Evolutionary conservation across 2,113 vertebrate genomes (phyloP), one percentile per base, ranked within the genome.

Genomic region (Tautogolabrus adspersus): DNA sequence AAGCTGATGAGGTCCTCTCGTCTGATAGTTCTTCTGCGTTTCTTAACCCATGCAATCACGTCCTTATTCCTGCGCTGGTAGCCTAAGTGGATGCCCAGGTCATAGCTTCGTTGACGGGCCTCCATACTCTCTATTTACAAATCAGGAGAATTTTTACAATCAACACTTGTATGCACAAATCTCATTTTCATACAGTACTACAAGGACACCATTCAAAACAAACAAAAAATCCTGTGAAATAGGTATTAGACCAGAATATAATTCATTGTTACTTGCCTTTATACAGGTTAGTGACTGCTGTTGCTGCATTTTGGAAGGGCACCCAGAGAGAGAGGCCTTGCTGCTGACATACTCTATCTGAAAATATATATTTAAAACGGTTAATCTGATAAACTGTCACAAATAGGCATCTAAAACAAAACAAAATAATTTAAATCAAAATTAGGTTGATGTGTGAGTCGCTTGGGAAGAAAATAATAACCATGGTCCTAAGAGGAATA

Each of bases 1-100:
- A 99, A 99, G 93, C 98, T 99, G 93, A 99, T 99, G 88, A 99
- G 96, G 93, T 99, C 98, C 94, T 99, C 98, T 80, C 98, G 94
- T 34, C 97, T 94, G 91, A 99, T 99, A 81, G 95, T 99, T 96
- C 98, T 96, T 95, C 98, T 93, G 88, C 98, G 96, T 88, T 99
- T 99, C 94, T 99, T 99, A 70, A 97, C 96, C 98, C 98, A 99
- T 60, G 98, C 97, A 83, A 99, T 95, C 77, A 99, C 97, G 90
- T 99, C 98, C 92, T 99, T 98, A 91, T 98, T 99, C 81, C 96
- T 96, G 51, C 98, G 96, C 87, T 99, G 98, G 90, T 96, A 96
- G 82, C 98, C 97, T 82, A 97, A 96, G 89, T 99, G 98, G 91
- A 99, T 96, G 89, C 98, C 98, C 90, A 98, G 92, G 92, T 99